These are phyloP conservation scores for Rhadinocentrus ornatus DNA, from an alignment of 2,797 vertebrate species.

Conservation along the genomic window DNA sequence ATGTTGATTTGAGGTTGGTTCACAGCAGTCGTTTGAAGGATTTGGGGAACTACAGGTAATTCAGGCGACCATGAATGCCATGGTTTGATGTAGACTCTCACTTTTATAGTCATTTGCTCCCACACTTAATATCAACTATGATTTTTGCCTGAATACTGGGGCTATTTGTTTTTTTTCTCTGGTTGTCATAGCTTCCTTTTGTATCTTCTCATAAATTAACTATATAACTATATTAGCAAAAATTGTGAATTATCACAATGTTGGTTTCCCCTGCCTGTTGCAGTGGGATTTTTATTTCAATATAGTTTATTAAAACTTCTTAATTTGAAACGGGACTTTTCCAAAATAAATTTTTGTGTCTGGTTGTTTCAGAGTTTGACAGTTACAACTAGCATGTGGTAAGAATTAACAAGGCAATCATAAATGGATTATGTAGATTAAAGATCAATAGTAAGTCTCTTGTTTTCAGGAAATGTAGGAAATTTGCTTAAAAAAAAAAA, in stretches of 20 bases:
- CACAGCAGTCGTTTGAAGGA: constrained; percentile 46
- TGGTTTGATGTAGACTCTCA: constrained; percentile 49
- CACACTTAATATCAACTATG: constrained; percentile 33
- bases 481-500: constrained; percentile 60
- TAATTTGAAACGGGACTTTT: constrained; percentile 57
- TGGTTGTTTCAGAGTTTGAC: constrained; percentile 69
- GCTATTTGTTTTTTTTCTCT: constrained; percentile 38
- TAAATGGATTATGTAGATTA: constrained; percentile 79
- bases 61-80: constrained; percentile 30
- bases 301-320: constrained; percentile 32
- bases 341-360: constrained; percentile 57
- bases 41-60: constrained; percentile 46
- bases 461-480: constrained; percentile 63
- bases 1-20: constrained; percentile 59
- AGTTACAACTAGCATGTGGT: constrained; percentile 63
- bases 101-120: constrained; percentile 27
- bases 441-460: constrained; percentile 76
- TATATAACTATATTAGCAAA: constrained; percentile 55
- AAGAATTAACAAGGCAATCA: constrained; percentile 73
- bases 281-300: neutral
- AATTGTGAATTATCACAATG: neutral
- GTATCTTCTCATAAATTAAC: constrained; percentile 24
- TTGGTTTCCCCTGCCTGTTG: too few species aligned
- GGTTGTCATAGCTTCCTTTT: constrained; percentile 24
- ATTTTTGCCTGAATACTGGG: constrained; percentile 14